phyloP scores from a whole-genome alignment of 1,140 invertebrate genomes.

The Vanessa tameamea region DNA sequence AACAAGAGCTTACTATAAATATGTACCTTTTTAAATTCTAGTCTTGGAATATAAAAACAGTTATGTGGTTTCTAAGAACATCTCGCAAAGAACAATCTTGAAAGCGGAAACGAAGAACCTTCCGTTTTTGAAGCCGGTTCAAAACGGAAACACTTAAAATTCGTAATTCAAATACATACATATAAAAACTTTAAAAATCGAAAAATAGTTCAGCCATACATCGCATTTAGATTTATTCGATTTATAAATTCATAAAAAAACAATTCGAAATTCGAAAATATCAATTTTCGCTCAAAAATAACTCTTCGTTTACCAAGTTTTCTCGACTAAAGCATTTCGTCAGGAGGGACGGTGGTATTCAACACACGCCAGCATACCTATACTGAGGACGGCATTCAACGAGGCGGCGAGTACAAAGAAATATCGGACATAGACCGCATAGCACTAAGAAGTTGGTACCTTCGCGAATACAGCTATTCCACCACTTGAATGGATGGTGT shows the following conservation, averaged over 20 bases:
- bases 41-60: too few relatives aligned
- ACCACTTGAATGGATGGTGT: slow-evolving; percentile 59
- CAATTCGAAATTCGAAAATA: slow-evolving; percentile 1
- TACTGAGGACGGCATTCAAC: slow-evolving; percentile 47
- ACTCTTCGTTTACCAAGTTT: slow-evolving; percentile 42
- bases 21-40: too few relatives aligned
- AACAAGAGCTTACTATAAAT: too few relatives aligned
- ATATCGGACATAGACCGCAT: slow-evolving; percentile 65
- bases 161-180: neutral
- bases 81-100: too few relatives aligned
- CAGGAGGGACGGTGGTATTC: slow-evolving; percentile 46
- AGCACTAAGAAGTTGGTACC: slow-evolving; percentile 62
- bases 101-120: too few relatives aligned
- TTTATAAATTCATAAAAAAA: neutral
- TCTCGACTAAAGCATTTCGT: slow-evolving; percentile 47
- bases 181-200: slow-evolving; percentile 3
- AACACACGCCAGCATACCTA: slow-evolving; percentile 40
- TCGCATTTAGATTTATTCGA: neutral
- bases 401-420: slow-evolving; percentile 67
- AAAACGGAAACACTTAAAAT: too few relatives aligned
- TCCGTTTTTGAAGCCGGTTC: too few relatives aligned
- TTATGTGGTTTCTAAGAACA: too few relatives aligned
- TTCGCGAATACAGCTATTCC: slow-evolving; percentile 67
- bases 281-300: slow-evolving; percentile 32
- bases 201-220: neutral